Base-by-base conservation (phyloP, 30 jellyfish, hydroid and myxozoan species). In the Euphysa ruthae region DNA sequence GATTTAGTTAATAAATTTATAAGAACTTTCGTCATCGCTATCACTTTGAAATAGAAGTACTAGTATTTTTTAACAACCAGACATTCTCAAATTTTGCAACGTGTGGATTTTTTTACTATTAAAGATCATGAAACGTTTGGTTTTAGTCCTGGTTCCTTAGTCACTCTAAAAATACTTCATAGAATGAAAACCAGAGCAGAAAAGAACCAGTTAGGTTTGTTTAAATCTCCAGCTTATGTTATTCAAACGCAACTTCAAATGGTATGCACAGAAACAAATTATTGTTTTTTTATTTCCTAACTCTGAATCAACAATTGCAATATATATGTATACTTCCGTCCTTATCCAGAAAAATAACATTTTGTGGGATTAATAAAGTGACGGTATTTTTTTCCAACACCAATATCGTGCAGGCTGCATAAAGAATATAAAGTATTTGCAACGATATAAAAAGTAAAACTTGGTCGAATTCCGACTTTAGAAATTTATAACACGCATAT, bases 121-220 rank as follows among this genome's bases (percentile, higher is more conserved):
- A 46, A 25, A 46, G 60, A 46, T 16, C 18, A 46, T 46, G 7
- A 46, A 46, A 46, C 60, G 22, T 46, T 16, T 28, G 71, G 43
- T 29, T 42, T 65, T 6, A n/a, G 77, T 63, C 77, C 77, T 63
- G 77, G 1, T 35, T 64, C 68, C 13, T 42, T 63, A 32, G 33
- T 63, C 18, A 25, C 34, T 30, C 32, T 65, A 8, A 42, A 32
- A 1, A 16, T 63, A 32, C 23, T 33, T 18, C 31, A 32, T 4
- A 65, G 42, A 63, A 63, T 63, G 21, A 63, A 63, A 31, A 32
- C 62, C 8, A 63, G 77, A 32, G 71, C 43, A 30, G 70, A 4
- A 30, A 63, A 29, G 35, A 46, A 12, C 77, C 70, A 32, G 34
- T 18, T 34, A n/a, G 21, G n/a, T n/a, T 24, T 32, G 26, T 8